Evolutionary conservation across 2,113 vertebrate genomes (phyloP), one percentile per base, ranked within the genome.

Genomic region (Lipophrys pholis): DNA sequence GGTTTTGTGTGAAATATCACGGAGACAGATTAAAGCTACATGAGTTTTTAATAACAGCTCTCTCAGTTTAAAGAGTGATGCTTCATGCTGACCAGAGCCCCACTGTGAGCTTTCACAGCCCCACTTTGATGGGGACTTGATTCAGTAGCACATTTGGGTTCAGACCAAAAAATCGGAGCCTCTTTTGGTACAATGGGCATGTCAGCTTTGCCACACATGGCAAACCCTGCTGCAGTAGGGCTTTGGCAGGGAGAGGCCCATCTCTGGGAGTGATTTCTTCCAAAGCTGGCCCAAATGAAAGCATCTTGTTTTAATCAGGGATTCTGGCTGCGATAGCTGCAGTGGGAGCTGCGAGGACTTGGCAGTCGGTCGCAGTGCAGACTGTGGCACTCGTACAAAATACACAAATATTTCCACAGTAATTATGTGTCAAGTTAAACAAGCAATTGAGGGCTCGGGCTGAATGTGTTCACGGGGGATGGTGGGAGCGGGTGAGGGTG

Each of bases 371-470:
- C 53, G 59, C 83, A 87, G 84, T 67, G 87, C 91, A 82, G 89
- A 81, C 86, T 81, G 82, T 93, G 93, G 93, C 93, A 93, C 92
- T 88, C 86, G 76, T 93, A 93, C 93, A 93, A 94, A 92, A 94
- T 94, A 94, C 92, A 94, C 93, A 94, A 93, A 94, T 94, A 93
- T 93, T 93, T 94, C 90, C 91, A 93, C 88, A 89, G 92, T 94
- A 94, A 95, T 95, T 94, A 93, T 90, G 90, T 94, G 92, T 94
- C 93, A 94, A 91, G 91, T 94, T 90, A 94, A 95, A 93, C 93
- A 94, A 94, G 94, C 91, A 91, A 93, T 93, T 85, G 91, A 90
- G 88, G 91, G 85, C 87, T 83, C 43, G 85, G 83, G 86, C 84
- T 90, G 89, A 91, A 91, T 85, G 81, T 90, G 89, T 90, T 56